Base-by-base conservation (phyloP, 2,888 invertebrate species). In the Bombyx huttoni region DNA sequence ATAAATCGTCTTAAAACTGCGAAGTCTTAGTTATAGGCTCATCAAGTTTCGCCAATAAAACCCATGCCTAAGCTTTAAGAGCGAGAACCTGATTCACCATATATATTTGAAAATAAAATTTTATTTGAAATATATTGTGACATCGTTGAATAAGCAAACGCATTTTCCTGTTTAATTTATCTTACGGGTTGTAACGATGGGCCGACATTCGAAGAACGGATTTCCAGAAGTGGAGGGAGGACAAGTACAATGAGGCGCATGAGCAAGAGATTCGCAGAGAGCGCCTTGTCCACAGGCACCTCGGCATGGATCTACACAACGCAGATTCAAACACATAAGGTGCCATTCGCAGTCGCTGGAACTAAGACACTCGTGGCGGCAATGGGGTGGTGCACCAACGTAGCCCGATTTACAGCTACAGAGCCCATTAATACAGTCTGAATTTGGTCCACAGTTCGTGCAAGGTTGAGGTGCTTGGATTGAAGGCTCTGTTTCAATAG, bases 271-370 rank as follows among this genome's bases (percentile, higher is more conserved):
- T 57, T 90, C 89, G 70, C 95, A 95, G 52, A 90, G 82, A 1
- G 94, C 93, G 66, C 92, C 92, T 60, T 89, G 90, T 14, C 94
- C 94, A 70, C 95, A 95, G 34, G 92, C 92, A 57, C 94, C 93
- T 0, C 92, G 92, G 66, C 94, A 94, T 6, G 94, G 94, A 70
- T 94, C 92, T 56, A 89, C 81, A 68, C 95, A 95, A 73, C 91
- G 93, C 67, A 91, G 91, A 64, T 91, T 91, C 49, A 92, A 82
- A 61, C 95, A 95, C 46, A 93, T 92, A 56, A 90, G 89, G 62
- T 91, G 91, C 58, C 92, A 91, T 14, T 91, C 85, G 72, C 94
- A 94, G 66, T 94, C 94, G 33, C 91, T 91, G 67, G 93, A 93
- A 54, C 92, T 79, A 6, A 91, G 78, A 78, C 94, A 94, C 76